Evolutionary conservation across 1,140 invertebrate species (phyloP), one percentile per base, ranked within the genome.

Genomic region (Ips nitidus): DNA sequence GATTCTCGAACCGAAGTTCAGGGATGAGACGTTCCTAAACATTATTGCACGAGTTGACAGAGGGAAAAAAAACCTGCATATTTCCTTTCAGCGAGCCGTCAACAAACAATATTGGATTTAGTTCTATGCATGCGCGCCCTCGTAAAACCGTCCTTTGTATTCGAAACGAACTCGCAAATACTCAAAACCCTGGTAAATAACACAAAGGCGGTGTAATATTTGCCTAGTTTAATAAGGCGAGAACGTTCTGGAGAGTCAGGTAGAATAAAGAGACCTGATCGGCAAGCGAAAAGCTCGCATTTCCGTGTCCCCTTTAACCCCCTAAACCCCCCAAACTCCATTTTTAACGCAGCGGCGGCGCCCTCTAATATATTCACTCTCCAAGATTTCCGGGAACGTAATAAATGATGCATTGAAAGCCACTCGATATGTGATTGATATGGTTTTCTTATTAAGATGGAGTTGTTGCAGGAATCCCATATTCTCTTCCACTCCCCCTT

Each of bases 401-500:
- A 43, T 61, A 61, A 68, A 68, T 61, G 66, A 68, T 55, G 66
- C 61, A 68, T 68, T 68, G 57, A 68, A 68, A 68, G 60, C 59
- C 66, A 22, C 22, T 22, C 66, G 61, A 68, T 61, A 68, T 68
- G 57, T 61, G 66, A 61, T 60, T 68, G 66, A 68, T 68, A 68
- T 40, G 66, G 66, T 59, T 66, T 66, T 65, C 22, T 22, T 22
- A 22, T 22, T 22, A 22, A 22, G 22, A 22, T 22, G 22, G 22
- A 22, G 22, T 22, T 22, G 22, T 22, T 22, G 22, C 22, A 22
- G 22, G 22, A 22, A 22, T 22, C 22, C 22, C 22, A 22, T 22
- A 22, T 22, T 22, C 22, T 22, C 22, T 22, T 22, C 22, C 22
- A 22, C 22, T 22, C 22, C 22, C 22, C 22, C 22, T 22, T 22